Evolutionary conservation across 2,888 invertebrate genomes (phyloP).

Genomic region (Hirtodrosophila alboralis): DNA sequence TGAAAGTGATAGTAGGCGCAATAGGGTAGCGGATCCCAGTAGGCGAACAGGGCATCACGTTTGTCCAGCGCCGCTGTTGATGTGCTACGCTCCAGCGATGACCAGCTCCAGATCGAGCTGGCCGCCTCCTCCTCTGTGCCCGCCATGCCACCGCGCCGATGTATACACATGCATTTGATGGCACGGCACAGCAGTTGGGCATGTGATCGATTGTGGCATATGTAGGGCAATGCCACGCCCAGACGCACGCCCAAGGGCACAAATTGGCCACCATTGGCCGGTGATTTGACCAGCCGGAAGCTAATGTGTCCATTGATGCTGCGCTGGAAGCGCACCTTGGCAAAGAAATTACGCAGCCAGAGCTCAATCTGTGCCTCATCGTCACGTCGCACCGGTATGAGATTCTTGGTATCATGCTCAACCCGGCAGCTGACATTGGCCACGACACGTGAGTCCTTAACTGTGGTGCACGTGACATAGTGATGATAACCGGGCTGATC

Average conservation of each 20-base stretch:
- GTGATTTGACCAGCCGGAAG: conserved; percentile 89
- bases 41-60: conserved; percentile 91
- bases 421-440: conserved; percentile 92
- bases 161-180: conserved; percentile 86
- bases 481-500: conserved; percentile 88
- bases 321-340: conserved; percentile 87
- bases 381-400: conserved; percentile 86
- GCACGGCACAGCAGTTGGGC: conserved; percentile 86
- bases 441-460: conserved; percentile 90
- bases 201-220: conserved; percentile 90
- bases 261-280: conserved; percentile 85
- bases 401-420: conserved; percentile 87
- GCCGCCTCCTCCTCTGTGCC: conserved; percentile 81
- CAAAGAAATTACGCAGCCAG: conserved; percentile 90
- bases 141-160: conserved; percentile 85
- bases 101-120: conserved; percentile 81
- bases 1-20: conserved; percentile 94
- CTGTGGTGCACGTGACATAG: conserved; percentile 92
- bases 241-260: conserved; percentile 89
- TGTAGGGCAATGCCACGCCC: conserved; percentile 91
- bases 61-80: conserved; percentile 87
- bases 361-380: conserved; percentile 86
- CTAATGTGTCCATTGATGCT: conserved; percentile 91
- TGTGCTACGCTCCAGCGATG: conserved; percentile 61
- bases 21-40: conserved; percentile 94